Percentiles rank a stretch among this genome's conserved stretches.
Conservation (phyloP, 2,888 invertebrate genomes). For the Melanargia galathea region DNA sequence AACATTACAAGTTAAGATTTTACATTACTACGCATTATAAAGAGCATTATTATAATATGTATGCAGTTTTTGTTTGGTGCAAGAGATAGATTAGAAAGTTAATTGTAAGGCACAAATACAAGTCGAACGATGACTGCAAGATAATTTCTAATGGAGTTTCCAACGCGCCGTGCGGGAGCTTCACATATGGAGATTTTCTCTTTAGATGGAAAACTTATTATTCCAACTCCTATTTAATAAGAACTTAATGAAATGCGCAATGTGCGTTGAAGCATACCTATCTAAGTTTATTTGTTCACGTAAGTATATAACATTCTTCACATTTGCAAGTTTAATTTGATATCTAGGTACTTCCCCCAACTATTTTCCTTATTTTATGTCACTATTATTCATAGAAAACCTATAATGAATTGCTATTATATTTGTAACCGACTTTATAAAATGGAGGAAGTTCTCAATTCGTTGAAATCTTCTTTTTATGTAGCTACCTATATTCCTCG, state of each 20-base stretch:
- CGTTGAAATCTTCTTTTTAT: no score
- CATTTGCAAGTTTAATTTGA: not conserved
- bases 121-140: constrained; percentile 43
- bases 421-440: no score
- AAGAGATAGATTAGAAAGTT: constrained; percentile 49
- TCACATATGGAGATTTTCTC: constrained; percentile 41
- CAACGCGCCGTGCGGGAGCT: constrained; percentile 38
- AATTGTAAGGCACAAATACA: constrained; percentile 47
- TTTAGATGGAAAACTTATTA: constrained; percentile 41
- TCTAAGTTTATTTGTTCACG: not conserved
- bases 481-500: no score
- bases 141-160: constrained; percentile 49
- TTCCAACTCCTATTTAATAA: constrained; percentile 29
- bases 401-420: no score
- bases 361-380: no score
- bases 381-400: not conserved
- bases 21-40: constrained; percentile 24
- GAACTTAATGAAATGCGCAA: constrained; percentile 21
- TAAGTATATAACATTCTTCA: not conserved
- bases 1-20: not conserved
- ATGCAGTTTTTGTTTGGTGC: constrained; percentile 42
- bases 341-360: no score
- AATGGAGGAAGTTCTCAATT: no score
- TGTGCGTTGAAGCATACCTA: not conserved
- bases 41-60: constrained; percentile 32